Evolutionary conservation across 2,113 vertebrate genomes (phyloP).

Genomic region (Mastomys coucha): DNA sequence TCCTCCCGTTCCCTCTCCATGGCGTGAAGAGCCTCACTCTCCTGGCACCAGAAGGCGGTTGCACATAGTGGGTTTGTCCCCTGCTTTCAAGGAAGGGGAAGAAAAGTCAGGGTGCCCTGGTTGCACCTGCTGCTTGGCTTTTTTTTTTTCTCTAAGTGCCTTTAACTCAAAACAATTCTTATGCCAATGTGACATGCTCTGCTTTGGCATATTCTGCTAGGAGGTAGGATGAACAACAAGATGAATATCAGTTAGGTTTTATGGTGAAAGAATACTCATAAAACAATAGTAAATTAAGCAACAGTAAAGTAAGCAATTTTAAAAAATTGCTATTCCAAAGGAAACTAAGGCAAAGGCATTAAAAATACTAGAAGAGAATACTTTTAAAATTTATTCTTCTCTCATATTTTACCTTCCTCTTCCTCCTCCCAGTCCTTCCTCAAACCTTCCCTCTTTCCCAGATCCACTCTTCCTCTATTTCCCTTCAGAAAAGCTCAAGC

Average conservation of each 20-base stretch:
- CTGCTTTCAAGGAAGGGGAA: not conserved
- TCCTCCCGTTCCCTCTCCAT: not conserved
- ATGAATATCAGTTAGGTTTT: not conserved
- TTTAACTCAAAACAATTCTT: constrained; percentile 6
- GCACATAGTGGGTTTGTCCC: not conserved
- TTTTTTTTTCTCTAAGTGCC: not conserved
- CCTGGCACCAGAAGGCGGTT: not conserved
- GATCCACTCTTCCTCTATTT: not conserved
- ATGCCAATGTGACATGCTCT: not conserved
- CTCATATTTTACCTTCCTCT: not conserved
- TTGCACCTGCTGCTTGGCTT: not conserved
- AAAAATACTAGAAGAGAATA: not conserved
- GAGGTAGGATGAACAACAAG: not conserved
- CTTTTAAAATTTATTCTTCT: not conserved
- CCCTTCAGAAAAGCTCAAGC: not conserved
- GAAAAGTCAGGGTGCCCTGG: not conserved
- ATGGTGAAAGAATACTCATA: not conserved
- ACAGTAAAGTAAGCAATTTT: not conserved
- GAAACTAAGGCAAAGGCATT: not conserved
- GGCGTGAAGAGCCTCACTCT: not conserved
- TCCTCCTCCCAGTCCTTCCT: not conserved
- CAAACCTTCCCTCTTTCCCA: not conserved
- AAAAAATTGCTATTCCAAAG: not conserved
- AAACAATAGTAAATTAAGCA: not conserved
- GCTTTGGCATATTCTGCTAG: not conserved